phyloP scores from a whole-genome alignment of 2,888 invertebrate species.

The Parochlus steinenii region DNA sequence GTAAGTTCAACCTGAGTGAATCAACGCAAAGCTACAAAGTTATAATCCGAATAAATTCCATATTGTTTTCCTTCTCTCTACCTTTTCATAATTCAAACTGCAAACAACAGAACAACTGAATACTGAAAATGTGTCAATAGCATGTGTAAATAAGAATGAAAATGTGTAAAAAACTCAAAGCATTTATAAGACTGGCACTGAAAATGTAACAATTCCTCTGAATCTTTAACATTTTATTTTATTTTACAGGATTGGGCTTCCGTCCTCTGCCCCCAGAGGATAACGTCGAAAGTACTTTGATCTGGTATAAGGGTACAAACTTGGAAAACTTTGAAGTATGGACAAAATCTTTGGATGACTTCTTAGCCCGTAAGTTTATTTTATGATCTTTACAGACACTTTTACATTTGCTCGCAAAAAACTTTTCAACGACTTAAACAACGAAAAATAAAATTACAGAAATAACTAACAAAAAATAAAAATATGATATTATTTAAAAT shows the following conservation, averaged over 20 bases:
- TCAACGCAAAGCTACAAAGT: background rate
- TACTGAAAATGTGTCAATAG: too few species aligned
- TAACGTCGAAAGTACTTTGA: constrained; percentile 85
- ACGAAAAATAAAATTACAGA: too few species aligned
- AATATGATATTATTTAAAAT: constrained; percentile 1
- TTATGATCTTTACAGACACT: background rate
- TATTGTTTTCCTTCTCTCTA: constrained; percentile 2
- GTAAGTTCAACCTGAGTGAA: constrained; percentile 16
- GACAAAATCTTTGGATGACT: constrained; percentile 56
- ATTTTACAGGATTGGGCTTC: constrained; percentile 58
- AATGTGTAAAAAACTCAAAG: too few species aligned
- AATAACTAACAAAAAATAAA: background rate
- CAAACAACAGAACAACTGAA: too few species aligned
- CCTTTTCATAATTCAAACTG: too few species aligned
- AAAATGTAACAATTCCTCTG: constrained; percentile 1
- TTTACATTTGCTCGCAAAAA: background rate
- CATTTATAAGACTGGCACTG: constrained; percentile 3
- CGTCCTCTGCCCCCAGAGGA: constrained; percentile 74
- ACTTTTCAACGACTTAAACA: background rate
- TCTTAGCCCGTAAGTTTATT: constrained; percentile 52
- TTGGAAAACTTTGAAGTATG: constrained; percentile 60
- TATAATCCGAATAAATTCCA: constrained; percentile 23
- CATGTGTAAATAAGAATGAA: too few species aligned
- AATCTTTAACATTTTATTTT: constrained; percentile 17
- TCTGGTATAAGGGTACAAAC: constrained; percentile 81